Conservation (phyloP, 2,797 vertebrate species). For the Hydrophis major region DNA sequence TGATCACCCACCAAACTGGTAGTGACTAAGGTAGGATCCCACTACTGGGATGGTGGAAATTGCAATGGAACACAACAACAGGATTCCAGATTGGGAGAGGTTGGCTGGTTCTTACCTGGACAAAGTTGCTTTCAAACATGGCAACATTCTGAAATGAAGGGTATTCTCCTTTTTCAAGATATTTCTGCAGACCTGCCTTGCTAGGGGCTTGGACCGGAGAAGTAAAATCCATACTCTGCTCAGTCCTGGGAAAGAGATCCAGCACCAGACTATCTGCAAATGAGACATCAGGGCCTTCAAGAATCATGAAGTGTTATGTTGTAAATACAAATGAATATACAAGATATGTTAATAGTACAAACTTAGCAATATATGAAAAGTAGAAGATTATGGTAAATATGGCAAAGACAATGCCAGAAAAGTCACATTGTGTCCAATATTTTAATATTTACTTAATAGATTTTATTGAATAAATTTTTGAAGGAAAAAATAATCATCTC, state of each 20-base stretch:
- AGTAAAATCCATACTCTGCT: background rate
- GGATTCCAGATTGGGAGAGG: background rate
- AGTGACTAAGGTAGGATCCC: no score
- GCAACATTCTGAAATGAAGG: slow-evolving; percentile 6
- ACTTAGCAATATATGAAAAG: no score
- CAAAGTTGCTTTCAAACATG: slow-evolving; percentile 34
- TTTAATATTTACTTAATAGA: no score
- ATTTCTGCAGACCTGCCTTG: background rate
- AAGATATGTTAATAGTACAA: no score
- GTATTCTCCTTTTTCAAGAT: slow-evolving; percentile 25
- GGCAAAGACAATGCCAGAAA: no score
- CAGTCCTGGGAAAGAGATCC: background rate
- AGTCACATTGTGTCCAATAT: no score
- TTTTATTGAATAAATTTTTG: no score
- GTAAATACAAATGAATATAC: no score
- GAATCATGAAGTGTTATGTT: no score
- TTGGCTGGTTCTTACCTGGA: slow-evolving; percentile 13
- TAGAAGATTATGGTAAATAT: no score
- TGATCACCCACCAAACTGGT: no score
- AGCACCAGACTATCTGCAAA: background rate
- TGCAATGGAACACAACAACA: background rate
- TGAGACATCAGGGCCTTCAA: background rate
- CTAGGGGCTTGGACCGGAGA: background rate
- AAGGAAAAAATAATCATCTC: no score
- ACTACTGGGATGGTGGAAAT: background rate